Base-by-base conservation (phyloP, 1,140 invertebrate species). In the Drosophila guanche region DNA sequence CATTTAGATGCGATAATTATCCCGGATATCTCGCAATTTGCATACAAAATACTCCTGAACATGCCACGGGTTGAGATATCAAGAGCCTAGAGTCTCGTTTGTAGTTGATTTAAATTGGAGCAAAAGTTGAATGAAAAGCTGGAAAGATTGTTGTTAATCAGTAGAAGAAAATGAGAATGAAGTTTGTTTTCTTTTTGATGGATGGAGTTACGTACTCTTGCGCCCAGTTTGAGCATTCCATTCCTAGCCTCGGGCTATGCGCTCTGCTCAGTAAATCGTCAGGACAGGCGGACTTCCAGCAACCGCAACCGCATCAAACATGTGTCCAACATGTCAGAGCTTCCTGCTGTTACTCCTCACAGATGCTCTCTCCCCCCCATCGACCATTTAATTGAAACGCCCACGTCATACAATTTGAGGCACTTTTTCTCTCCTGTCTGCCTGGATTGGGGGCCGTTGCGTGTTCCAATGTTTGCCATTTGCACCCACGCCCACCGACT, bases 391-490 rank as follows among this genome's bases (percentile, higher is more conserved):
- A 86, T 86, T 86, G 81, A 86, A 86, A 88, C 81, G 77, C 81
- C 81, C 83, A 86, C 81, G 74, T 88, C 81, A 86, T 86, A 88
- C 86, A 86, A 69, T 81, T 54, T 58, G 55, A 78, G 79, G 79
- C 59, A 70, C 63, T 69, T 78, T 53, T 58, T 68, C 78, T 67
- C 67, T 47, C 61, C 62, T 63, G 58, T 41, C 40, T 63, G 70
- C 55, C 33, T 51, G 41, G 42, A 65, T 56, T 48, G 48, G 60
- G 56, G 51, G 71, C 81, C 77, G 75, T 86, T 86, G 81, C 81
- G 81, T 86, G 81, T 81, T 86, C 83, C 62, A 86, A 77, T 86
- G 83, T 86, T 86, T 86, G 74, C 81, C 83, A 85, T 85, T 84
- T 84, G 79, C 79, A 81, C 81, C 81, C 81, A 86, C 83, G 77